Base-by-base conservation (phyloP, 1,140 invertebrate species). In the Drosophila jambulina region DNA sequence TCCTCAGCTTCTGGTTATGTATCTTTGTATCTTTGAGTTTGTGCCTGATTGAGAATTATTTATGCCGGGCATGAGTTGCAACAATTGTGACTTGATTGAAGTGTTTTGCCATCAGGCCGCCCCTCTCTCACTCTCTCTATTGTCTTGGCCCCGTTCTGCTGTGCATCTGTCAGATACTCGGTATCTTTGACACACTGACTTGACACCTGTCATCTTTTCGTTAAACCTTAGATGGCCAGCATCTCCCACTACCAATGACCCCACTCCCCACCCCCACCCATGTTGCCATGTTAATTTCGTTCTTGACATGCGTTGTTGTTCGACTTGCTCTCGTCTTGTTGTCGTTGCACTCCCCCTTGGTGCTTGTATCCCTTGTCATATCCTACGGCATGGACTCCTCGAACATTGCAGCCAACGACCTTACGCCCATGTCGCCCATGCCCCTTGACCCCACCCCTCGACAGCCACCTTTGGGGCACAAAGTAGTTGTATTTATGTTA, bases 161-260 rank as follows among this genome's bases (percentile, higher is more conserved):
- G 32, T 54, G 19, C 38, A 58, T 74, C 61, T 71, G 53, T 40
- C 56, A 71, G 56, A 70, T 68, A 70, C 62, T 68, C 15, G 51
- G 63, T 63, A 36, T 78, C 75, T 77, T 19, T 78, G 76, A 78
- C 75, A 78, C 68, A 68, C 68, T 76, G 63, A 90, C 75, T 80
- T 88, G 85, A 85, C 85, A 90, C 81, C 86, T 90, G 81, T 88
- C 85, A 88, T 88, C 85, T 88, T 85, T 88, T 84, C 81, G 85
- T 90, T 84, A 75, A 78, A 88, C 74, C 80, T 74, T 49, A 23
- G 53, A 42, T 60, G 54, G 53, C 15, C 43, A 29, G 42, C 42
- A 32, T 54, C 62, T 25, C 65, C 42, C 34, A 40, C 40, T 7
- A 19, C 29, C 9, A 12, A 4, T 27, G 46, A 8, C 1, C n/a